phyloP scores from a whole-genome alignment of 2,888 invertebrate species.

The Dryomyza anilis region DNA sequence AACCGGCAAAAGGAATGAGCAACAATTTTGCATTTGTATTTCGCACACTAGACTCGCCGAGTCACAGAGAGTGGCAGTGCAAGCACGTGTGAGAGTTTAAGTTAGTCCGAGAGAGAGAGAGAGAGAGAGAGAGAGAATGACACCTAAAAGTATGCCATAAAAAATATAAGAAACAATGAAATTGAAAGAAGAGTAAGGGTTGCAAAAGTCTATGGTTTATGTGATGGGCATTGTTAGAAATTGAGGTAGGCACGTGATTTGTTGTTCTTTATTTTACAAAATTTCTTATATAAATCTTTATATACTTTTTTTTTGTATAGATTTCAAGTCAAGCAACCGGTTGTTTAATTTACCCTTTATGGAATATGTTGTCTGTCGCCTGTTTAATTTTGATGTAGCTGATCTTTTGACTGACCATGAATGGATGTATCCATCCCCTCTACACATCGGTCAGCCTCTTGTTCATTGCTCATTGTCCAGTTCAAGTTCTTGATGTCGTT shows the following conservation, averaged over 20 bases:
- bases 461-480: not conserved
- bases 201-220: not conserved
- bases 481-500: too few relatives aligned
- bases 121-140: conserved; percentile 25
- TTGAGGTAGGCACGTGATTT: conserved; percentile 48
- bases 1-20: conserved; percentile 6
- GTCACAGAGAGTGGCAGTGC: not conserved
- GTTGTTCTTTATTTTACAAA: conserved; percentile 1
- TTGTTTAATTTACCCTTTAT: too few relatives aligned
- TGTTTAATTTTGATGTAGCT: too few relatives aligned
- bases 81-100: not conserved
- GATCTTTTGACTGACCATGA: not conserved
- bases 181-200: not conserved
- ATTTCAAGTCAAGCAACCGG: too few relatives aligned
- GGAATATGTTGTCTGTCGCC: too few relatives aligned
- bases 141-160: conserved; percentile 35
- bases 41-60: not conserved
- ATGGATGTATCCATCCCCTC: too few relatives aligned
- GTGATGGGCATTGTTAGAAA: not conserved
- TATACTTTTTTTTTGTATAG: not conserved
- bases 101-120: not conserved
- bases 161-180: conserved; percentile 1
- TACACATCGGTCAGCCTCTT: too few relatives aligned
- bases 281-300: not conserved
- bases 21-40: not conserved